A percentile compares a stretch with the other conserved stretches of the same genome.
phyloP scores from a whole-genome alignment of 92 coral and sea anemone genomes.

The Siderastrea radians region DNA sequence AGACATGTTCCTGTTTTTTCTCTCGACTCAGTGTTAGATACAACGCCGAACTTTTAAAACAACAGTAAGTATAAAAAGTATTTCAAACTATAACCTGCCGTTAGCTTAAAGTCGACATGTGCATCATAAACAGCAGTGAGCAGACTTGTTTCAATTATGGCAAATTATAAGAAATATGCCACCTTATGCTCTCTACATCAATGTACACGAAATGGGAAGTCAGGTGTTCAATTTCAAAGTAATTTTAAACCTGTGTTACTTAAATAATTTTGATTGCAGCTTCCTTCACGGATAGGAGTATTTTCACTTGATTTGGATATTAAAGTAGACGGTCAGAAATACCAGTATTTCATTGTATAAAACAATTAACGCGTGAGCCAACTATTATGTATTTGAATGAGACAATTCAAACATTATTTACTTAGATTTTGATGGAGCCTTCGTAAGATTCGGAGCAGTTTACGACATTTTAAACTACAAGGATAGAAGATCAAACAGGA shows the following conservation, averaged over 20 bases:
- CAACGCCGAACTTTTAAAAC: not conserved
- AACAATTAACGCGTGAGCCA: not conserved
- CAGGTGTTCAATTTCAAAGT: not conserved
- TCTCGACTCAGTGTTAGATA: not conserved
- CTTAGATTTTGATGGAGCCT: not conserved
- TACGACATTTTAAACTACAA: not conserved
- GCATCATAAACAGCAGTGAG: not conserved
- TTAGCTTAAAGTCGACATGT: not conserved
- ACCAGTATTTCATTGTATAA: not conserved
- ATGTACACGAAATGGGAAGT: too few species aligned
- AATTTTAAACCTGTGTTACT: not conserved
- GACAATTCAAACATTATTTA: not conserved
- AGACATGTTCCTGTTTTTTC: not conserved
- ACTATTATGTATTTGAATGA: not conserved
- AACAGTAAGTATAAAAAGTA: not conserved
- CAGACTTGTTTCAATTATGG: not conserved
- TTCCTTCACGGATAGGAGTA: too few species aligned
- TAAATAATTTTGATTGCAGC: too few species aligned
- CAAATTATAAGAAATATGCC: not conserved
- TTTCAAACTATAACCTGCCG: not conserved
- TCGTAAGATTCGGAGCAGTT: not conserved
- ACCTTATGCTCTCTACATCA: not conserved
- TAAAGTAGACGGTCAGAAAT: not conserved
- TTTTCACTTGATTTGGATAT: too few species aligned
- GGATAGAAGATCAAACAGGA: not conserved